Evolutionary conservation across 2,113 vertebrate genomes (phyloP).

Genomic region (Seriola rivoliana): DNA sequence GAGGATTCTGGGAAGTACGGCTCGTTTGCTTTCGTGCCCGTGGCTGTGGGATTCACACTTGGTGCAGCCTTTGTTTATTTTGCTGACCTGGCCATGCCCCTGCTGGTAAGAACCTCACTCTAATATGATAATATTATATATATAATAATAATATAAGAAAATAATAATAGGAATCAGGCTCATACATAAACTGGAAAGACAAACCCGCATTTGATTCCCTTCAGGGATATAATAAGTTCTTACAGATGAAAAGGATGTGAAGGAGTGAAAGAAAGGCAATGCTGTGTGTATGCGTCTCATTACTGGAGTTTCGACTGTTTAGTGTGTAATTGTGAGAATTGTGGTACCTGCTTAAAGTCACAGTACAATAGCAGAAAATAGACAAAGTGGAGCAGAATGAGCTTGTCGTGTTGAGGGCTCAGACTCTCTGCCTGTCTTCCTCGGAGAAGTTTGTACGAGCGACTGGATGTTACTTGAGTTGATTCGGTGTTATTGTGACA

Average conservation of each 20-base stretch:
- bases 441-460: neutral
- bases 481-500: neutral
- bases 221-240: too few species aligned
- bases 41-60: constrained; percentile 90
- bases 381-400: neutral
- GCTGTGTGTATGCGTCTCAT: too few species aligned
- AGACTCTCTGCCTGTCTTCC: neutral
- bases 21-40: constrained; percentile 91
- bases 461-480: neutral
- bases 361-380: neutral
- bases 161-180: too few species aligned
- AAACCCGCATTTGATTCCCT: too few species aligned
- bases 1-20: constrained; percentile 91
- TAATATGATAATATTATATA: too few species aligned
- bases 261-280: too few species aligned
- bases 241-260: neutral
- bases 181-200: too few species aligned
- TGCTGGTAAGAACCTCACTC: constrained; percentile 86
- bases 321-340: neutral
- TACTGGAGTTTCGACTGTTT: too few species aligned
- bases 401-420: neutral
- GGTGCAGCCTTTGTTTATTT: constrained; percentile 93
- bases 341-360: neutral
- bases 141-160: too few species aligned
- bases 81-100: constrained; percentile 89